Percentiles rank a stretch among this genome's conserved stretches.
phyloP scores from a whole-genome alignment of 2,797 vertebrate species.

The Squalus acanthias region DNA sequence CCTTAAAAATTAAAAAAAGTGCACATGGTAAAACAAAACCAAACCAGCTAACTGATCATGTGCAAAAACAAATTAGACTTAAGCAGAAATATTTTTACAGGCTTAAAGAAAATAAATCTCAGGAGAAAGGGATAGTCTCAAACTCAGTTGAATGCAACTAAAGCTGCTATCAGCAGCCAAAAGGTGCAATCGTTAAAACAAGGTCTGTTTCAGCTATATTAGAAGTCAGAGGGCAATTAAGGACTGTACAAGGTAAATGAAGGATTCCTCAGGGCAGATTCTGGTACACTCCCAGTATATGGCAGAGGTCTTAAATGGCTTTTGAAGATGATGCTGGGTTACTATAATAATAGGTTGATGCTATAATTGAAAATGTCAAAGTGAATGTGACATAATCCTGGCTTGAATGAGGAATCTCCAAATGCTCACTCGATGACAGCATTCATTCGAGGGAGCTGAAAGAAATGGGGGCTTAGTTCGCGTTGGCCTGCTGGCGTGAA shows the following conservation, averaged over 20 bases:
- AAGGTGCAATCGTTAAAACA: background rate
- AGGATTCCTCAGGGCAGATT: background rate
- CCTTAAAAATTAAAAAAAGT: background rate
- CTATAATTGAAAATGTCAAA: background rate
- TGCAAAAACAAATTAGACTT: background rate
- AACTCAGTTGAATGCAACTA: background rate
- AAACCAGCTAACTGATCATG: background rate
- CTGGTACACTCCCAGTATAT: background rate
- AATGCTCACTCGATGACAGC: background rate
- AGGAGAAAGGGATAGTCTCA: background rate
- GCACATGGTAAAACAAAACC: background rate
- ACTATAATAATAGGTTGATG: too few species aligned
- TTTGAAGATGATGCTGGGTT: background rate
- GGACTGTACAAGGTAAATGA: background rate
- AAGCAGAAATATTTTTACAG: background rate
- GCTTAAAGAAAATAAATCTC: background rate
- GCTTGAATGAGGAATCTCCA: background rate
- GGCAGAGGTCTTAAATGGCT: background rate
- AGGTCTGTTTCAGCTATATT: background rate
- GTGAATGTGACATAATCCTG: background rate
- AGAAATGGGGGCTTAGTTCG: background rate
- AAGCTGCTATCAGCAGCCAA: background rate
- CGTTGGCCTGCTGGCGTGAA: background rate
- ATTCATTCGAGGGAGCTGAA: background rate
- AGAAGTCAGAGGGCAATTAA: background rate